phyloP scores from a whole-genome alignment of 2,888 invertebrate species.

The Lepeophtheirus nordmannii region DNA sequence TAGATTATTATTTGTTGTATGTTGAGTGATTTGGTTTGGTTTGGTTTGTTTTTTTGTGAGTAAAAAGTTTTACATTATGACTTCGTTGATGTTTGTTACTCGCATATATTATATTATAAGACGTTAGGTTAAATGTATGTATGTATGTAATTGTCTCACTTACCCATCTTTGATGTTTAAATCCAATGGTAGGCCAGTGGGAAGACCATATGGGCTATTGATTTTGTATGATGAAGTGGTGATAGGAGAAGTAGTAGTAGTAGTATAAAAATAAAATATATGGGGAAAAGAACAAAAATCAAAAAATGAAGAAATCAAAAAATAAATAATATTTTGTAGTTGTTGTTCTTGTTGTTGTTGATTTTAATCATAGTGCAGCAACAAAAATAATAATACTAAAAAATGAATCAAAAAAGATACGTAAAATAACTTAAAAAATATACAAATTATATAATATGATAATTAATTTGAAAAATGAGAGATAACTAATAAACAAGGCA shows the following conservation, averaged over 20 bases:
- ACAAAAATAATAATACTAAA: not conserved
- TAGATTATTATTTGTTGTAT: no score
- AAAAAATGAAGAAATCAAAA: not conserved
- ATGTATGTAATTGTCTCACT: not conserved
- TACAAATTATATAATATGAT: not conserved
- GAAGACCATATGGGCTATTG: slow-evolving; percentile 23
- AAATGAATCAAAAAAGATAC: not conserved
- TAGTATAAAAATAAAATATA: not conserved
- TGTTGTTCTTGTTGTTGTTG: no score
- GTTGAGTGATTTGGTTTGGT: no score
- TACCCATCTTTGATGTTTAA: slow-evolving; percentile 23
- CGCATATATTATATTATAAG: no score
- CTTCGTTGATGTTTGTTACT: no score
- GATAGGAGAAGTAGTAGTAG: no score
- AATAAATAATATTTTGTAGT: not conserved
- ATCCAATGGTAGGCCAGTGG: slow-evolving; percentile 17
- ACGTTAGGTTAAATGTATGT: no score
- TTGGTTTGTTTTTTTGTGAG: no score
- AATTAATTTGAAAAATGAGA: not conserved
- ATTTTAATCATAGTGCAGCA: no score
- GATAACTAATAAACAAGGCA: not conserved
- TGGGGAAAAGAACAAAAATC: slow-evolving; percentile 13
- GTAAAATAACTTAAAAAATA: not conserved
- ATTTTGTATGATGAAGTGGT: not conserved
- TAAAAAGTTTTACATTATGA: no score